Evolutionary conservation across 2,888 invertebrate genomes (phyloP).

Genomic region (Drosophila subsilvestris): DNA sequence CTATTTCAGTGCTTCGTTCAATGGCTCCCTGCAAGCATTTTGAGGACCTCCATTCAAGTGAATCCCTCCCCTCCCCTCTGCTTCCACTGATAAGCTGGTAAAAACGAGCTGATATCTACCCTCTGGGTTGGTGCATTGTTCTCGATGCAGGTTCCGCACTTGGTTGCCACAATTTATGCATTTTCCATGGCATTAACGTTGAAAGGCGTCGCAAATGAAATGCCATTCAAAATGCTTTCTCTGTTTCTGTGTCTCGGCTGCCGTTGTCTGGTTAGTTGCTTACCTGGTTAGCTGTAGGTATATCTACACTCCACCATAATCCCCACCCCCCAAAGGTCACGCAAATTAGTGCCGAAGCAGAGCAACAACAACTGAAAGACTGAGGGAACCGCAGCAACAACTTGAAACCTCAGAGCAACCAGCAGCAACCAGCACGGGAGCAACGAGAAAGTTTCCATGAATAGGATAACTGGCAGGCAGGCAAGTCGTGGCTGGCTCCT

Average conservation of each 20-base stretch:
- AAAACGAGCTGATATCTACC: conserved; percentile 30
- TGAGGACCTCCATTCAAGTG: too few species aligned
- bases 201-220: conserved; percentile 73
- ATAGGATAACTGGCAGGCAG: conserved; percentile 50
- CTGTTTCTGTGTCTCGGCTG: conserved; percentile 5
- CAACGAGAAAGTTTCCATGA: conserved; percentile 63
- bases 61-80: conserved; percentile 20
- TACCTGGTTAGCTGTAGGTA: conserved; percentile 54
- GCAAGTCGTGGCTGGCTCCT: conserved; percentile 14
- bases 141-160: conserved; percentile 57
- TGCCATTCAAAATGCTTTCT: conserved; percentile 64
- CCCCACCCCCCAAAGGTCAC: conserved; percentile 64
- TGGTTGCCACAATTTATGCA: conserved; percentile 72
- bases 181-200: conserved; percentile 75
- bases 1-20: too few species aligned
- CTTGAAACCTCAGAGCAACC: conserved; percentile 3
- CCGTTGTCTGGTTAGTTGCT: conserved; percentile 59
- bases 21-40: too few species aligned
- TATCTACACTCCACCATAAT: neutral
- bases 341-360: conserved; percentile 62
- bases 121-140: conserved; percentile 47
- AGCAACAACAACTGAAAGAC: conserved; percentile 37
- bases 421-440: neutral
- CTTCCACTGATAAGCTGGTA: conserved; percentile 60
- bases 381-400: conserved; percentile 37